Evolutionary conservation across 2,888 invertebrate species (phyloP).

Genomic region (Xanthorhoe designata): DNA sequence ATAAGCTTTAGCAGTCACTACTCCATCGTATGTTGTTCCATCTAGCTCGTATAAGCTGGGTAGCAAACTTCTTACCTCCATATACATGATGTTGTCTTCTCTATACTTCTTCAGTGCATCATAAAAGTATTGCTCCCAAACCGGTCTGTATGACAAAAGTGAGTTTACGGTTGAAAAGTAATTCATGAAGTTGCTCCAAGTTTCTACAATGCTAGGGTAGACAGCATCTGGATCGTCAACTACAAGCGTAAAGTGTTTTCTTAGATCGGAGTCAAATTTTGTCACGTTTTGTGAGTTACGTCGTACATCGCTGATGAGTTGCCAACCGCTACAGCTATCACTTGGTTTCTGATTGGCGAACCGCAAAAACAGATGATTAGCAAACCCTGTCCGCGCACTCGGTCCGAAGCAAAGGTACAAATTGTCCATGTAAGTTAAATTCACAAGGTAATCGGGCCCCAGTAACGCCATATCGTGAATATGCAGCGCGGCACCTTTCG

Average conservation of each 20-base stretch:
- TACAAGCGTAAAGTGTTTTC: conserved; percentile 83
- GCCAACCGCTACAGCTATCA: conserved; percentile 68
- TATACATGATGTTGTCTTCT: conserved; percentile 89
- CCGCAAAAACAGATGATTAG: conserved; percentile 42
- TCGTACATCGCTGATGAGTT: conserved; percentile 75
- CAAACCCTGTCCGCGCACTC: conserved; percentile 32
- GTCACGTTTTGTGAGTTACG: conserved; percentile 64
- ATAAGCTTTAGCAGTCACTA: conserved; percentile 86
- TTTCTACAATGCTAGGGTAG: conserved; percentile 82
- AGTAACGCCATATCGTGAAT: conserved; percentile 88
- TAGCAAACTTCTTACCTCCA: conserved; percentile 88
- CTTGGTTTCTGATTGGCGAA: conserved; percentile 58
- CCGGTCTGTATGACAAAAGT: conserved; percentile 86
- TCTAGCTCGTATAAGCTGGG: conserved; percentile 88
- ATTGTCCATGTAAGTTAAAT: conserved; percentile 87
- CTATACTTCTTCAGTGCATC: conserved; percentile 86
- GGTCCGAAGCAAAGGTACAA: conserved; percentile 82
- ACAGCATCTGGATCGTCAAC: conserved; percentile 72
- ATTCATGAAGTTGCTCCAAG: conserved; percentile 85
- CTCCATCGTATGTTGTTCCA: conserved; percentile 82
- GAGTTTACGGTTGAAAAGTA: conserved; percentile 84
- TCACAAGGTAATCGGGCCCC: conserved; percentile 86
- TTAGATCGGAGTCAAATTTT: conserved; percentile 81
- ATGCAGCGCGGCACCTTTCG: conserved; percentile 91
- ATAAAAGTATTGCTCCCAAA: conserved; percentile 88